Evolutionary conservation across 2,113 vertebrate species (phyloP), one percentile per base, ranked within the genome.

Genomic region (Talpa occidentalis): DNA sequence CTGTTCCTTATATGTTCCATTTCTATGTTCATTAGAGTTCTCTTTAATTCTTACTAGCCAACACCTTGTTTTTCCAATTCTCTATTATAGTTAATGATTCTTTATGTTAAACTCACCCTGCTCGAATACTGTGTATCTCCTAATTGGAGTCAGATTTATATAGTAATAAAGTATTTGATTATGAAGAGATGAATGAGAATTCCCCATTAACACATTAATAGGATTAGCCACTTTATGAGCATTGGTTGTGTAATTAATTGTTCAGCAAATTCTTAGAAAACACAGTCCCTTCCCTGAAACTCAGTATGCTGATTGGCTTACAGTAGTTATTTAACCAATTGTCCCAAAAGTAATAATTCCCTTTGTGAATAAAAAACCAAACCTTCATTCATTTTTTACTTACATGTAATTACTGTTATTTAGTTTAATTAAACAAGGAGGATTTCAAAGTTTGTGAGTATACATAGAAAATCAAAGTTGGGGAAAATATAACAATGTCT

Each of bases 361-460:
- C 16, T 88, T 44, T 79, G 47, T 89, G 19, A 79, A 66, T 85
- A 47, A 73, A 78, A 7, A 84, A 92, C 2, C 77, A 84, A 49
- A 70, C 44, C 6, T 59, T 88, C 17, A 54, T 74, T 93, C 62
- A 37, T 15, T 42, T 15, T 74, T 94, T 74, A 92, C 47, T 70
- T 74, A 64, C 21, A 64, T 66, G 11, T 35, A 78, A 67, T 6
- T 59, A 52, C 60, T 81, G 4, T 1, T 72, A 52, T 49, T 78
- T 84, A 73, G 32, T 59, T 88, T 82, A 78, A 77, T 17, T 86
- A 82, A 73, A 88, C 37, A 69, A 95, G 22, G 3, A 74, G 49
- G 49, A 67, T 69, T 88, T 91, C 16, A 69, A 10, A 91, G 66
- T 74, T 32, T 78, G 16, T 44, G 14, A 42, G 6, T 73, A 15